Percentiles rank a stretch among this genome's conserved stretches.
phyloP scores from a whole-genome alignment of 2,888 invertebrate species.

The Cosmopolites sordidus region DNA sequence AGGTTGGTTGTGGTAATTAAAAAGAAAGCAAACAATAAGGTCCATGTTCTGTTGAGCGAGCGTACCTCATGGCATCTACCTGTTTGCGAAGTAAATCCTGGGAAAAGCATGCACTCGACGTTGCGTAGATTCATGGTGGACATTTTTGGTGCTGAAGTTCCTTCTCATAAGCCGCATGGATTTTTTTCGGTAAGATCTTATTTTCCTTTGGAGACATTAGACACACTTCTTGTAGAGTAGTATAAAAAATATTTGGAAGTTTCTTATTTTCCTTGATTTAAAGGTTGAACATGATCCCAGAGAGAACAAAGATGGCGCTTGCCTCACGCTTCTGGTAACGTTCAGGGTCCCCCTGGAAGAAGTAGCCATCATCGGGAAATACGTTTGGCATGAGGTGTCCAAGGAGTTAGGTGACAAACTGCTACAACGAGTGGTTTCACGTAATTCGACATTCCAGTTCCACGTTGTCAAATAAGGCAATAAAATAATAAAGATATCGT shows the following conservation, averaged over 20 bases:
- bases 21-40: conserved; percentile 74
- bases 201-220: too few species aligned
- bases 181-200: conserved; percentile 59
- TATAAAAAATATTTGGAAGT: too few species aligned
- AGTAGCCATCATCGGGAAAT: conserved; percentile 81
- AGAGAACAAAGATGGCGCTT: conserved; percentile 67
- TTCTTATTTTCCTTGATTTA: conserved; percentile 15
- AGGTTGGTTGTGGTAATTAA: conserved; percentile 76
- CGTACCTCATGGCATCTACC: conserved; percentile 80
- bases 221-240: not conserved
- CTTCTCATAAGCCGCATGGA: conserved; percentile 79
- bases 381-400: conserved; percentile 81
- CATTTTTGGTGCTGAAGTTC: conserved; percentile 82
- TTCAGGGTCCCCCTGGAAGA: conserved; percentile 83
- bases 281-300: conserved; percentile 62
- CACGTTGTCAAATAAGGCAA: conserved; percentile 70
- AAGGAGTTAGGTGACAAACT: conserved; percentile 65
- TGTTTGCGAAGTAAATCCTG: conserved; percentile 82
- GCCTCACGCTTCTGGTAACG: conserved; percentile 76
- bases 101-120: conserved; percentile 80
- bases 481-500: not conserved
- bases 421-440: conserved; percentile 62
- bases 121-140: conserved; percentile 86
- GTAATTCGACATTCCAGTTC: conserved; percentile 74
- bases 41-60: conserved; percentile 83